Evolutionary conservation across 2,113 vertebrate species (phyloP).

Genomic region (Rhabdomys dilectus): DNA sequence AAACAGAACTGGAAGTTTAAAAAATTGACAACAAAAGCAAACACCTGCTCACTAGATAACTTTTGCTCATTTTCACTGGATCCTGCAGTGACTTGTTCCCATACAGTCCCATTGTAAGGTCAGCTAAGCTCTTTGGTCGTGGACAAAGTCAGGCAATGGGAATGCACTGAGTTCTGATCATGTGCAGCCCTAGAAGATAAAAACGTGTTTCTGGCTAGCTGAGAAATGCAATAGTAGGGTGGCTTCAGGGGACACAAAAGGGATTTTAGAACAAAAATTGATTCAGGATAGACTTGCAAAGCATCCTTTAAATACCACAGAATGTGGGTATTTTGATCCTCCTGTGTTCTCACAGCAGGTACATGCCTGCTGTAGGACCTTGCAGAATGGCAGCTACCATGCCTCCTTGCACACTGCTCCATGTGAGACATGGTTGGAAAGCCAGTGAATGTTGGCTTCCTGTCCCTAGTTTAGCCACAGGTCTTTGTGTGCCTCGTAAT

Average conservation of each 20-base stretch:
- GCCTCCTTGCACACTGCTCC: neutral
- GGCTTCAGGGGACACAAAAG: neutral
- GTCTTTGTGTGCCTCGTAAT: constrained; percentile 12
- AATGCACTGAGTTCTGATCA: constrained; percentile 4
- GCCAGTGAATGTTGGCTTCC: neutral
- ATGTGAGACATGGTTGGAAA: neutral
- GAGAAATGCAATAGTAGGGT: neutral
- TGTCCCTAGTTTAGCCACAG: neutral
- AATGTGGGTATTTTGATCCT: neutral
- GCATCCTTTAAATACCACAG: neutral
- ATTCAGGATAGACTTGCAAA: neutral
- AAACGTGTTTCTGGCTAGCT: neutral
- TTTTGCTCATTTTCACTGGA: neutral
- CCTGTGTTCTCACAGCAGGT: neutral
- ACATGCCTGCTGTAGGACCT: neutral
- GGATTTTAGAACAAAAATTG: constrained; percentile 11
- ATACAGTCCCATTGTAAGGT: constrained; percentile 19
- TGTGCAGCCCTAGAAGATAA: neutral
- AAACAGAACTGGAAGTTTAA: constrained; percentile 37
- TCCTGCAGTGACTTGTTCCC: neutral
- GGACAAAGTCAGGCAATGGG: constrained; percentile 11
- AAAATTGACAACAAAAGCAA: constrained; percentile 3
- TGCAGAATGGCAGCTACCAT: neutral
- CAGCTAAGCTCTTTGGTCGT: neutral
- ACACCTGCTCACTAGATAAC: neutral